These are phyloP conservation scores for Micronisus gabar DNA, from an alignment of 2,113 vertebrate genomes.

Conservation along the genomic window DNA sequence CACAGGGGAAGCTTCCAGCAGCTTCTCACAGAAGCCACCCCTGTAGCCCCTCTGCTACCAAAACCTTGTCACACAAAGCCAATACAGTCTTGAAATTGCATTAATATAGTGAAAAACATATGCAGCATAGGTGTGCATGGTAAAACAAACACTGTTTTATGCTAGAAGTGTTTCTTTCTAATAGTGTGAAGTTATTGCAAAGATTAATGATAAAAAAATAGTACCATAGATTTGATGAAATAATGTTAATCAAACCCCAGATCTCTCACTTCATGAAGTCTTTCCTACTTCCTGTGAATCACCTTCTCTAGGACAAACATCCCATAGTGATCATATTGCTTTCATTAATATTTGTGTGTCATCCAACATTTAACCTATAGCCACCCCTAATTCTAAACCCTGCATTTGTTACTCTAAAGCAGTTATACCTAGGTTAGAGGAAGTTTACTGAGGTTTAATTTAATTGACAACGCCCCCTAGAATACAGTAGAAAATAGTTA, in stretches of 20 bases:
- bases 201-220: not conserved
- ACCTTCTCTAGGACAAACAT: not conserved
- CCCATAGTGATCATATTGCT: not conserved
- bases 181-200: not conserved
- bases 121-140: not conserved
- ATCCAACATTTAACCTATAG: not conserved
- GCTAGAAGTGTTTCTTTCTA: not conserved
- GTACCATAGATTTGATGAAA: not conserved
- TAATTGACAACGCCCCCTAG: accelerated
- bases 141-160: not conserved
- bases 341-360: not conserved
- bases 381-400: not conserved
- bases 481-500: not conserved
- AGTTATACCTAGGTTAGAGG: not conserved
- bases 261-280: not conserved
- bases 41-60: too few species aligned
- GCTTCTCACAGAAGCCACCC: too few species aligned
- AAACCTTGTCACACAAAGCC: too few species aligned
- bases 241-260: not conserved
- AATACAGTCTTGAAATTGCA: not conserved
- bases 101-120: not conserved
- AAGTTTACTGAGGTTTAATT: not conserved
- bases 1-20: too few species aligned
- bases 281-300: not conserved
- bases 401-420: not conserved